These are phyloP conservation scores for Glyphotaelius pellucidus DNA, from an alignment of 2,888 invertebrate species.

Conservation along the genomic window DNA sequence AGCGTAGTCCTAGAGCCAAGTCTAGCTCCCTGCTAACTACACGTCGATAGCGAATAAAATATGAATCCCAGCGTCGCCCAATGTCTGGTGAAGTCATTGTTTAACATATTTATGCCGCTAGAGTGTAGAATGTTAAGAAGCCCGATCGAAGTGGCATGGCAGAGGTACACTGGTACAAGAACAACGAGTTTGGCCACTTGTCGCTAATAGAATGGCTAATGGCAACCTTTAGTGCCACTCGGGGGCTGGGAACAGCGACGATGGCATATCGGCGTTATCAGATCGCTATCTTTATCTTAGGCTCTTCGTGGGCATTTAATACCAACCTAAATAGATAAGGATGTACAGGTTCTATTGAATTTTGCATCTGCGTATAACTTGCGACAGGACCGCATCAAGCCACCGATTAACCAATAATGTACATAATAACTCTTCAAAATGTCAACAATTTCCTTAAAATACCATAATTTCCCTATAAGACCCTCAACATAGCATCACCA, in stretches of 20 bases:
- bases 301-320: constrained; percentile 12
- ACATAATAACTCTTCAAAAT: too few species aligned
- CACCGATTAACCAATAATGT: background rate
- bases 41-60: background rate
- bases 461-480: too few species aligned
- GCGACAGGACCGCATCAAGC: background rate
- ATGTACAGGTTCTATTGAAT: constrained; percentile 26
- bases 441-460: too few species aligned
- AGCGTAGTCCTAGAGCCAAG: background rate
- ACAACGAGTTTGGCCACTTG: constrained; percentile 20
- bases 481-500: too few species aligned
- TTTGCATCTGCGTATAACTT: background rate
- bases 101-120: constrained; percentile 10
- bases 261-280: constrained; percentile 30
- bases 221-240: constrained; percentile 10
- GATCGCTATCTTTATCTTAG: constrained; percentile 18
- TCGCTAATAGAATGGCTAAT: constrained; percentile 24
- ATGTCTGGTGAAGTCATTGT: background rate
- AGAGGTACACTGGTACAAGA: background rate
- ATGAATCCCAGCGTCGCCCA: background rate
- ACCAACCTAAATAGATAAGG: constrained; percentile 26
- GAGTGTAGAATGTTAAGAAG: background rate
- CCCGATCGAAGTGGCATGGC: background rate
- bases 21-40: background rate
- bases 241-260: constrained; percentile 2